Percentiles rank a stretch among this genome's conserved stretches.
Conservation (phyloP, 2,113 vertebrate genomes). For the Platichthys stellatus region DNA sequence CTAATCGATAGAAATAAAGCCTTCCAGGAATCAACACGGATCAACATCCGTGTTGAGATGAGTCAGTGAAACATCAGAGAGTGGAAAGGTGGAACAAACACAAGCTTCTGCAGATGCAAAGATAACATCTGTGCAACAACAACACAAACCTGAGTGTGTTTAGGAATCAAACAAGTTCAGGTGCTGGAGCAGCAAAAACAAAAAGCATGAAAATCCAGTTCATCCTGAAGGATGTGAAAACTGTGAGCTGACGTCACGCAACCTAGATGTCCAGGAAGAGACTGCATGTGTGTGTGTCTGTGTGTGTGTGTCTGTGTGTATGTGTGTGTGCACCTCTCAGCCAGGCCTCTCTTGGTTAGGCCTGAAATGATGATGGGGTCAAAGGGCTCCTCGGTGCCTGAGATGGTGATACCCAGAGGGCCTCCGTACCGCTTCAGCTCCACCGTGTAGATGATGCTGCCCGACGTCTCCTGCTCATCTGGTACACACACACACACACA, state of each 20-base stretch:
- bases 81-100: background rate
- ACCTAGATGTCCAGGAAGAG: background rate
- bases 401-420: slow-evolving; percentile 97
- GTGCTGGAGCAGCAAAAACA: too few species aligned
- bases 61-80: background rate
- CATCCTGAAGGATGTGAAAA: too few species aligned
- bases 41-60: too few species aligned
- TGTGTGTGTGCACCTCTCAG: slow-evolving; percentile 86
- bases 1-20: too few species aligned
- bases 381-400: slow-evolving; percentile 96
- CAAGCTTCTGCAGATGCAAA: too few species aligned
- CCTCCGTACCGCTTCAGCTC: slow-evolving; percentile 95
- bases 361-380: slow-evolving; percentile 97
- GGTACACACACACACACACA: slow-evolving; percentile 43
- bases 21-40: too few species aligned
- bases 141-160: too few species aligned
- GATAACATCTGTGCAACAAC: too few species aligned
- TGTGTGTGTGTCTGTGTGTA: background rate
- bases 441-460: slow-evolving; percentile 97
- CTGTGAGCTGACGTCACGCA: background rate
- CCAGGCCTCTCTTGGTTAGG: slow-evolving; percentile 93
- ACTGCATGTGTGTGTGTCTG: slow-evolving; percentile 3
- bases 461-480: slow-evolving; percentile 96
- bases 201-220: too few species aligned
- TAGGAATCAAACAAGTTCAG: too few species aligned